Base-by-base conservation (phyloP, 23 tunicate genomes). In the Styela plicata region DNA sequence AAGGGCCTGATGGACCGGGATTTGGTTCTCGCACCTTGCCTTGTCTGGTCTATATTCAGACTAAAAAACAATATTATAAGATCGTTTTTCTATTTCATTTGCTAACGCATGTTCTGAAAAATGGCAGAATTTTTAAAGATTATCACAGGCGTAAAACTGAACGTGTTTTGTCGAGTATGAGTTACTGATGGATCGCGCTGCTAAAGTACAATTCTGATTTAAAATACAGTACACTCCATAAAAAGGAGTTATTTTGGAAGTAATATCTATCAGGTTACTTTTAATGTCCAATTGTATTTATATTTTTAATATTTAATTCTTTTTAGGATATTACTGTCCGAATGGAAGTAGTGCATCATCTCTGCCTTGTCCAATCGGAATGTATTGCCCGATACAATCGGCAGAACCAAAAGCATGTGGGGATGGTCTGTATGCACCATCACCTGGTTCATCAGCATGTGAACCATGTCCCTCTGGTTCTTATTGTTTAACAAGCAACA, bases 281-380 rank as follows among this genome's bases (percentile, higher is more conserved):
- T 19, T 23, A 69, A n/a, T 25, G 74, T 69, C 18, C n/a, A 19
- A 69, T 21, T 69, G 20, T 20, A 25, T 17, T 24, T 64, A 20
- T 23, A 64, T 22, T 33, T 30, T 28, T 33, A 21, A 7, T 26
- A 78, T 24, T 31, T 30, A 13, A 31, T 73, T 73, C 36, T 19
- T 61, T 18, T n/a, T n/a, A 93, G 98, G 98, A 20, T 93, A 68
- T 69, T 93, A 88, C 53, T 93, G 98, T 71, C 98, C 98, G 1
- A 70, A 62, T 31, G 98, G 92, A 37, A 79, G 87, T 7, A 32
- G 83, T 19, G 74, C 89, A 2, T 88, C 93, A 0, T 69, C 84
- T 34, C 26, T 84, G 25, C 32, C 34, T 2, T 93, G 98, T 75
- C 91, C 92, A 16, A 82, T 85, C 36, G 98, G 98, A 2, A 84